Conservation (phyloP, 1,140 invertebrate genomes). For the Amyelois transitella region DNA sequence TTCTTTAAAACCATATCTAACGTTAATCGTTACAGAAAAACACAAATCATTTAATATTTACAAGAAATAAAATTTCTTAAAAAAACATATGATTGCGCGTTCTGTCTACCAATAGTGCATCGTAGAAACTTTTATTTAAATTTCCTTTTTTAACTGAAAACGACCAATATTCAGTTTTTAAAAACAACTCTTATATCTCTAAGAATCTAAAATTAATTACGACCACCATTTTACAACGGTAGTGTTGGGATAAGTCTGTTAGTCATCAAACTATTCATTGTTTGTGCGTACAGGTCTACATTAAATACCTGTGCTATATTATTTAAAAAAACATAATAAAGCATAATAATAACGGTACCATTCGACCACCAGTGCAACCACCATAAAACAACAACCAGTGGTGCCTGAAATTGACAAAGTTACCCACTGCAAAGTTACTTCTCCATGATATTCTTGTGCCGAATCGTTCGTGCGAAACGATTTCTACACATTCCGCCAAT, state of each 20-base stretch:
- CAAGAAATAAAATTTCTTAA: too few relatives aligned
- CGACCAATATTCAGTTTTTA: too few relatives aligned
- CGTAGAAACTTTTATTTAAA: too few relatives aligned
- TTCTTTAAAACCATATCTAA: too few relatives aligned
- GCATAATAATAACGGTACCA: constrained; percentile 14
- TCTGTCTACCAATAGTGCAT: too few relatives aligned
- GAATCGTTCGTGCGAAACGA: constrained; percentile 38
- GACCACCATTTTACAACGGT: neutral
- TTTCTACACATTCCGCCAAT: constrained; percentile 41
- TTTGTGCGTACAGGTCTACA: neutral
- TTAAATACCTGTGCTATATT: neutral
- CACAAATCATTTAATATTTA: too few relatives aligned
- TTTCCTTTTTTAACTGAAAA: too few relatives aligned
- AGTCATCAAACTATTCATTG: neutral
- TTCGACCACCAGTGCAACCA: constrained; percentile 29
- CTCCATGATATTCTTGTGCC: constrained; percentile 28
- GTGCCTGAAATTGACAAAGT: constrained; percentile 42
- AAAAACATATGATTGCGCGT: too few relatives aligned
- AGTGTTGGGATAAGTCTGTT: too few relatives aligned
- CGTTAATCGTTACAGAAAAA: too few relatives aligned
- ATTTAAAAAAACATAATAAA: constrained; percentile 4
- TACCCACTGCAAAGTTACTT: constrained; percentile 34
- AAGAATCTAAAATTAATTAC: neutral
- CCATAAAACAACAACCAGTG: constrained; percentile 36
- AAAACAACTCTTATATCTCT: too few relatives aligned